phyloP scores from a whole-genome alignment of 2,797 vertebrate species.

The Coregonus sp. region DNA sequence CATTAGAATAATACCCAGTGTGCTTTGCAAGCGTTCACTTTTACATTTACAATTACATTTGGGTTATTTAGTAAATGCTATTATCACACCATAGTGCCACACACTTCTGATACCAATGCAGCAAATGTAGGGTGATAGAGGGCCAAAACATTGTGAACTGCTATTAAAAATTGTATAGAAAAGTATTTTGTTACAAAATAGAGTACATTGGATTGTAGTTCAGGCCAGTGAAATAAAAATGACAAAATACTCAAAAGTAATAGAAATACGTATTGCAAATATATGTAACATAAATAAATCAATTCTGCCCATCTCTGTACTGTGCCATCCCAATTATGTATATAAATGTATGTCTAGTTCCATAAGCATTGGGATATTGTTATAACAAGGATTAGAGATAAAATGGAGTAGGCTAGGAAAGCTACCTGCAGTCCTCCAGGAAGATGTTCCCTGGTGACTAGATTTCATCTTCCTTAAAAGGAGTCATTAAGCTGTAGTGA shows the following conservation, averaged over 20 bases:
- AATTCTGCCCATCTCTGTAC: background rate
- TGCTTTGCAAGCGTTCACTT: background rate
- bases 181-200: background rate
- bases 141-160: background rate
- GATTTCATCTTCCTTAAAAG: slow-evolving; percentile 74
- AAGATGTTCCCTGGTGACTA: slow-evolving; percentile 60
- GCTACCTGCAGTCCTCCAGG: slow-evolving; percentile 50
- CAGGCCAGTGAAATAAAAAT: background rate
- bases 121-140: background rate
- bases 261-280: background rate
- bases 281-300: background rate
- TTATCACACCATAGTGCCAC: background rate
- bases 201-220: too few species aligned
- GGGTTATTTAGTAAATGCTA: background rate
- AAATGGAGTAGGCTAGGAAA: slow-evolving; percentile 48
- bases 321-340: background rate
- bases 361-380: slow-evolving; percentile 1
- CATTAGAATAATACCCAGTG: background rate
- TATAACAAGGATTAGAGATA: slow-evolving; percentile 44
- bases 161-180: background rate
- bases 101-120: background rate
- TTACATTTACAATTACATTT: background rate
- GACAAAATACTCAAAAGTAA: background rate
- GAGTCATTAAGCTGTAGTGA: slow-evolving; percentile 72
- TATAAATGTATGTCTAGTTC: slow-evolving; percentile 4